Base-by-base conservation (phyloP, 2,888 invertebrate species). In the Mesochorus sp. region DNA sequence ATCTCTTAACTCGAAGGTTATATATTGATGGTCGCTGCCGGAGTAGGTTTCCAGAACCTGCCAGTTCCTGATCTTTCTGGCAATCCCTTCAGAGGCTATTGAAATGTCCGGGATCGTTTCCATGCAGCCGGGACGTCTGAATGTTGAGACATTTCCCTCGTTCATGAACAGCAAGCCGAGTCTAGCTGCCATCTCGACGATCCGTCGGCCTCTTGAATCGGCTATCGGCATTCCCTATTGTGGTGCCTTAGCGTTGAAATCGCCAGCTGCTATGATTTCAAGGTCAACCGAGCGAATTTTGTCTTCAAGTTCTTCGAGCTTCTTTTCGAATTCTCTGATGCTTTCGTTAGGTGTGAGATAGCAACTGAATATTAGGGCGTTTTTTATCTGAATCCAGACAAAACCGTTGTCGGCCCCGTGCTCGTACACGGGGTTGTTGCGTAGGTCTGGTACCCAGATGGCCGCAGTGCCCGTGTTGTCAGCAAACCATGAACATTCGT, bases 121-220 rank as follows among this genome's bases (percentile, higher is more conserved):
- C 2, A 10, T n/a, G 28, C 37, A 57, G 8, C 73, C 70, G 3
- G 55, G 24, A 17, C 70, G 31, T 17, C 76, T 67, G 26, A 76
- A 76, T 3, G 76, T 79, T 1, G 76, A 8, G 4, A 51, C 28
- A 6, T 12, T 51, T 1, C 76, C 79, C 3, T 37, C 47, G 59
- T 82, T 83, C 5, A 76, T 17, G 10, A 83, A 26, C 2, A 66
- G 19, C 10, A 83, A 64, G 17, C 74, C 74, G 6, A 49, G 39
- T 42, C 81, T 80, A 17, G 80, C 68, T 0, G 66, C 75, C 78
- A 83, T 77, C 44, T 81, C 82, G 39, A 80, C 19, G 2, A 83
- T 24, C 0, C 61, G 31, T 19, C 55, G 72, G 5, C 78, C 79
- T 49, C 82, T 71, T 8, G 17, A 66, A 64, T 82, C 74, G 0